These are phyloP conservation scores for Diachasma alloeum DNA, from an alignment of 1,140 invertebrate genomes.

Conservation along the genomic window DNA sequence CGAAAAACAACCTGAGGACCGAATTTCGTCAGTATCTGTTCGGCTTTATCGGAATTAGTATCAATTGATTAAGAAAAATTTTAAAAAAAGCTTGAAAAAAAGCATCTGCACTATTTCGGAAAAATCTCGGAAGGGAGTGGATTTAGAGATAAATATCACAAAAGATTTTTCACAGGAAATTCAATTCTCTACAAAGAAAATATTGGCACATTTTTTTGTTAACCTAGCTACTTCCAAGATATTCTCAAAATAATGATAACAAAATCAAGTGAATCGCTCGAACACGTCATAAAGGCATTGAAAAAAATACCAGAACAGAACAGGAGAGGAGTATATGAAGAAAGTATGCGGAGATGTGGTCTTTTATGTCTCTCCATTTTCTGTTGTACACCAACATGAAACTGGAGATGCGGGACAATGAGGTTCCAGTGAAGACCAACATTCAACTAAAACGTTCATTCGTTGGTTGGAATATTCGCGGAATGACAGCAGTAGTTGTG, in stretches of 20 bases:
- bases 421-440: conserved; percentile 4
- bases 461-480: conserved; percentile 1
- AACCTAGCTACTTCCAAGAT: not conserved
- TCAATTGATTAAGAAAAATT: not conserved
- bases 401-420: conserved; percentile 10
- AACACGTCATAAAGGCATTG: no score
- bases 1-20: conserved; percentile 7
- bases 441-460: not conserved
- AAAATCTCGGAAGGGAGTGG: no score
- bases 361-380: conserved; percentile 9
- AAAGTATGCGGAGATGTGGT: not conserved
- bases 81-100: no score
- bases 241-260: not conserved
- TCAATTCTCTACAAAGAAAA: not conserved
- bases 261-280: not conserved
- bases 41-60: not conserved
- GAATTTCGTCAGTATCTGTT: not conserved
- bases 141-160: not conserved
- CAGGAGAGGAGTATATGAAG: not conserved
- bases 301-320: not conserved
- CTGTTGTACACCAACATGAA: not conserved
- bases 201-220: not conserved
- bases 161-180: not conserved
- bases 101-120: no score
- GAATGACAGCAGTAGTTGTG: conserved; percentile 2